phyloP scores from a whole-genome alignment of 2,888 invertebrate species.

The Aspidiotus rigidus region DNA sequence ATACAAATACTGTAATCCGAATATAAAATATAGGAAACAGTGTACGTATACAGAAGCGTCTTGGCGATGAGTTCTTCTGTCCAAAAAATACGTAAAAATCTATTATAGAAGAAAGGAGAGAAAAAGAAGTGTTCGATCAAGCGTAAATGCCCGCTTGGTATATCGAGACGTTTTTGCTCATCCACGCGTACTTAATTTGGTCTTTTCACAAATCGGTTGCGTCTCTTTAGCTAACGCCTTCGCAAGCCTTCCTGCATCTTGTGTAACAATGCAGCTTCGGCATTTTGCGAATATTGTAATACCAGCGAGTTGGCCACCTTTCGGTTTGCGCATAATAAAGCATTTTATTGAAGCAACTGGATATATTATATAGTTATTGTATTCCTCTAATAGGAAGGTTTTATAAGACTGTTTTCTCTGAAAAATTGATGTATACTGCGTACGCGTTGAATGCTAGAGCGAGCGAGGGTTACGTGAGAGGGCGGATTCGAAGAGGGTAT shows the following conservation, averaged over 20 bases:
- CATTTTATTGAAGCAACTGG: slow-evolving; percentile 13
- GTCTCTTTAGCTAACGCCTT: slow-evolving; percentile 31
- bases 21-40: neutral
- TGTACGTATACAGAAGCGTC: neutral
- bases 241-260: slow-evolving; percentile 32
- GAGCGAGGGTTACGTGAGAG: neutral
- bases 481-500: neutral
- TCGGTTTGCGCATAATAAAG: slow-evolving; percentile 21
- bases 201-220: slow-evolving; percentile 23
- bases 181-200: slow-evolving; percentile 30
- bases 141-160: slow-evolving; percentile 21
- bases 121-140: slow-evolving; percentile 26
- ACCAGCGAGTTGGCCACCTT: slow-evolving; percentile 30
- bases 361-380: slow-evolving; percentile 3
- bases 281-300: slow-evolving; percentile 12
- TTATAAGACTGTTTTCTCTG: slow-evolving; percentile 10
- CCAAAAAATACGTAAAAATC: neutral
- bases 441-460: neutral
- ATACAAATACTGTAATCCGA: slow-evolving; percentile 4
- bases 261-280: slow-evolving; percentile 17
- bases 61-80: neutral
- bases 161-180: slow-evolving; percentile 11
- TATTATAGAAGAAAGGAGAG: neutral
- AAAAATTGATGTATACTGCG: neutral
- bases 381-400: neutral